These are phyloP conservation scores for Achroia grisella DNA, from an alignment of 1,140 invertebrate genomes.

Conservation along the genomic window DNA sequence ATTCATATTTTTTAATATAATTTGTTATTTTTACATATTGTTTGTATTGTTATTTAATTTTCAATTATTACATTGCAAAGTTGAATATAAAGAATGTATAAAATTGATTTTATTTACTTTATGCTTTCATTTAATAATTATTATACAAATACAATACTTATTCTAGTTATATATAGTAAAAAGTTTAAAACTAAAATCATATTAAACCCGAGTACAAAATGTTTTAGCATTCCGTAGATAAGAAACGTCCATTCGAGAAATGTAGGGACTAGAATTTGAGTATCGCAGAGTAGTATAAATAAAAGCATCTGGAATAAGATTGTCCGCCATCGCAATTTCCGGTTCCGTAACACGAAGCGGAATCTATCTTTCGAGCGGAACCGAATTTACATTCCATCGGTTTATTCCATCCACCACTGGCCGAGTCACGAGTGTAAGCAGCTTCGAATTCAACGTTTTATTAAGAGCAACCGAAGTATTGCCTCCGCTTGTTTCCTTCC, in stretches of 20 bases:
- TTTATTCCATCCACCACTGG: constrained; percentile 8
- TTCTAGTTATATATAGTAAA: too few species aligned
- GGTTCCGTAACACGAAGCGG: constrained; percentile 23
- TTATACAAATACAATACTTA: too few species aligned
- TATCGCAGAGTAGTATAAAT: constrained; percentile 21
- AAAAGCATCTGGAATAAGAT: constrained; percentile 25
- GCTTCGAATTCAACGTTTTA: constrained; percentile 16
- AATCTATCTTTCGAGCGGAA: constrained; percentile 20
- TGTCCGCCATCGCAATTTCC: constrained; percentile 29
- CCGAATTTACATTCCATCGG: constrained; percentile 36
- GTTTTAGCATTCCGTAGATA: too few species aligned
- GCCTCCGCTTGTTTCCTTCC: background rate
- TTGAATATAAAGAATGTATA: too few species aligned
- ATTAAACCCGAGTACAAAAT: too few species aligned
- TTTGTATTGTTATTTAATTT: too few species aligned
- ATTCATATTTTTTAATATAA: too few species aligned
- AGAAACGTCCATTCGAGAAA: constrained; percentile 2
- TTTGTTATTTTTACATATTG: too few species aligned
- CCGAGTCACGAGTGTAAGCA: constrained; percentile 8
- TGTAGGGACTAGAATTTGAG: background rate
- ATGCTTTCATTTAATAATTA: too few species aligned
- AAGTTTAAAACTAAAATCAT: too few species aligned
- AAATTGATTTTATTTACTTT: too few species aligned
- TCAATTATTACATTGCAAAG: too few species aligned
- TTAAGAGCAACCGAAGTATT: background rate